Evolutionary conservation across 2,888 invertebrate genomes (phyloP), one percentile per base, ranked within the genome.

Genomic region (Epirrhoe tristata): DNA sequence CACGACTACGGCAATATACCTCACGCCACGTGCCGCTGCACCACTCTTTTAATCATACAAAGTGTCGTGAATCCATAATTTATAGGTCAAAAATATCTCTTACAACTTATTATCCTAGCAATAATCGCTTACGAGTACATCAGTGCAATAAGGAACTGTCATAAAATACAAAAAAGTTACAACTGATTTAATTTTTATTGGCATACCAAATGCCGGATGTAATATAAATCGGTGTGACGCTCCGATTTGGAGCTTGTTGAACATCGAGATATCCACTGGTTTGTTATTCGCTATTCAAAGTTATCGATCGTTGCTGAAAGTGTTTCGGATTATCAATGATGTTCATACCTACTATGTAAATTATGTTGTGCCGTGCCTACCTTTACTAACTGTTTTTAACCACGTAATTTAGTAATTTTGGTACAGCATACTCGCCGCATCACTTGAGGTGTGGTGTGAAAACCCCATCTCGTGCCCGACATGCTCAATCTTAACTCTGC

Each of bases 361-460:
- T 24, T 24, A 24, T 24, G 24, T 24, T 24, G 24, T 24, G 24
- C 24, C 24, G 24, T 24, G 24, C 24, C 24, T 24, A 24, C 24
- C 24, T 24, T 24, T 24, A 24, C 24, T 24, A 24, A 24, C 24
- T 24, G 24, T 24, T 24, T 24, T 2, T 24, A 24, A 24, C n/a
- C n/a, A 24, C 24, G 24, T 24, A 24, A 24, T 24, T 24, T 24
- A 24, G 24, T 3, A n/a, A 24, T 24, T 3, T 24, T 24, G 24
- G 24, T 24, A 24, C 24, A 24, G 24, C n/a, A n/a, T n/a, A n/a
- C n/a, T n/a, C n/a, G n/a, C 10, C 58, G 54, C 16, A 31, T 34
- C 48, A 14, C 24, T 58, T 52, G 63, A 46, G 39, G 46, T 59
- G 46, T 17, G 55, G 46, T 67, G 63, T 63, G 56, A 59, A 63